Evolutionary conservation across 2,888 invertebrate genomes (phyloP), one percentile per base, ranked within the genome.

Genomic region (Drosophila picticornis): DNA sequence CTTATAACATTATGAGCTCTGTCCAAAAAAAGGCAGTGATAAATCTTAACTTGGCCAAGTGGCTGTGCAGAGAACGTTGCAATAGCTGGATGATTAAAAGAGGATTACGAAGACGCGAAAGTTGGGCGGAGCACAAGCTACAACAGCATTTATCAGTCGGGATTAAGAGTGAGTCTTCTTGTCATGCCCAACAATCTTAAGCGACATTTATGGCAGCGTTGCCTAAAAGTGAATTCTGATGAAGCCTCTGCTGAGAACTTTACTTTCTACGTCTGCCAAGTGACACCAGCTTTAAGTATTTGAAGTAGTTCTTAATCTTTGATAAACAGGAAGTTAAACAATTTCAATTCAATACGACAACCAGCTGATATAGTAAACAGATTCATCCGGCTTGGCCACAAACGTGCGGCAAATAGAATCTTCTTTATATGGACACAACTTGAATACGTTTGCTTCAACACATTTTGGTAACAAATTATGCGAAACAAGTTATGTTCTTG

Each of bases 91-190:
- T 56, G 71, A 82, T 83, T 68, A 77, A 81, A 83, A 66, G 61
- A 70, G 65, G 64, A 84, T 80, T 84, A 74, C 59, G 43, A 58
- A 62, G 52, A 76, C 61, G 81, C 57, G 86, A 82, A 82, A 83
- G 86, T 76, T 83, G 52, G 32, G 57, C 40, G 36, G 40, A 65
- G 70, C 60, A 67, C 69, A 43, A 32, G 63, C 38, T 34, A 34
- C 34, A 34, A 13, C 13, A 34, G 13, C 25, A 80, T 79, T 79
- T 66, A 75, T 80, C 75, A 80, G 36, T 40, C 29, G 69, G 29
- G 60, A 53, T 61, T 53, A 63, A 60, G 76, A 36, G 59, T 46
- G 67, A 58, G 53, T 59, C 60, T 58, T 48, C 59, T 16, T 66
- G 51, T 57, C 66, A 63, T 57, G 25, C 27, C 50, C 22, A 34